Base-by-base conservation (phyloP, 2,888 invertebrate species). In the Aelia acuminata region DNA sequence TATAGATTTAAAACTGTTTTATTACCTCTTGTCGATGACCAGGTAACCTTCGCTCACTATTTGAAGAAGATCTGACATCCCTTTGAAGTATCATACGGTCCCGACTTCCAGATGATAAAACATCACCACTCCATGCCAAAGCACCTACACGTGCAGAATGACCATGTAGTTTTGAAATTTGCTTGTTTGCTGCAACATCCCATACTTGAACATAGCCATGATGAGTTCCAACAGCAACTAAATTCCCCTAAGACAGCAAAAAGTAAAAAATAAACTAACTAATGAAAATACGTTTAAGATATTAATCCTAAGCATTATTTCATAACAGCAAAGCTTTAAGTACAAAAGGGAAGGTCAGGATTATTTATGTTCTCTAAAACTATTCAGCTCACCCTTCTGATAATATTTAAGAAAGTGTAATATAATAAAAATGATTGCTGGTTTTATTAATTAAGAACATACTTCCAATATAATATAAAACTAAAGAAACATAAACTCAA, bases 141-240 rank as follows among this genome's bases (percentile, higher is more conserved):
- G 98, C 98, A 31, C 98, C 98, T 26, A 97, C 97, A 22, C 97
- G 94, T 1, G 98, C 98, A 89, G 96, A 96, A 92, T 99, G 98
- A 0, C 98, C 98, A 91, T 96, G 96, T n/a, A 98, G 93, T 92
- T 97, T 97, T 91, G 96, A 96, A 88, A 99, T 96, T 94, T 96
- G 93, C 92, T 98, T 98, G 91, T 96, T 97, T 26, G 97, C 96
- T 85, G 97, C 95, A n/a, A 98, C 98, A 93, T 99, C 99, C 99
- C 99, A 99, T 15, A 99, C 97, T 91, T 99, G 98, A 88, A 99
- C 97, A 91, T 97, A 97, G 87, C 99, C 99, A 92, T 97, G 96
- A 93, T 99, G 98, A 20, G 99, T 99, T 48, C 99, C 99, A 49
- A 99, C 99, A 0, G 99, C 99, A 10, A 99, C 98, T 84, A 97